A percentile compares a stretch with the other conserved stretches of the same genome.
phyloP scores from a whole-genome alignment of 1,140 invertebrate genomes.

The Habropoda laboriosa region DNA sequence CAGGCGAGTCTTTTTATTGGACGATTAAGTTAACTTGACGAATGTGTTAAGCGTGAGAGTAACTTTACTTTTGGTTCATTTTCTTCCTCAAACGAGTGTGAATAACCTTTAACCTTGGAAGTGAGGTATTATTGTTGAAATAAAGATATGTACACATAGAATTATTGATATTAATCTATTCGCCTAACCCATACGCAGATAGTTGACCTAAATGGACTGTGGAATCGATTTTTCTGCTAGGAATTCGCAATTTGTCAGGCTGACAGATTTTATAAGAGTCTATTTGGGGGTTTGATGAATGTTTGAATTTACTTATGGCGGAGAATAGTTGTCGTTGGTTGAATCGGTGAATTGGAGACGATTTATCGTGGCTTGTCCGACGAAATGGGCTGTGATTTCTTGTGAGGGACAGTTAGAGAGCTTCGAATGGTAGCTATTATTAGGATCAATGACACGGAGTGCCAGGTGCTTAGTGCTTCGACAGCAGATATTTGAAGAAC shows the following conservation, averaged over 20 bases:
- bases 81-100: too few relatives aligned
- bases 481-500: too few relatives aligned
- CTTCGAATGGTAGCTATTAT: background rate
- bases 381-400: background rate
- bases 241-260: background rate
- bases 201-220: background rate
- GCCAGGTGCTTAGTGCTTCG: too few relatives aligned
- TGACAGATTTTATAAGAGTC: background rate
- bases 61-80: too few relatives aligned
- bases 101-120: too few relatives aligned
- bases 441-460: background rate
- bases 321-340: background rate
- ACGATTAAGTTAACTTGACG: too few relatives aligned
- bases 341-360: background rate
- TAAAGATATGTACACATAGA: too few relatives aligned
- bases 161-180: too few relatives aligned
- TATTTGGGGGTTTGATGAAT: background rate
- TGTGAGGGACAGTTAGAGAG: background rate
- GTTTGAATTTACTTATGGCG: background rate
- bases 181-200: too few relatives aligned
- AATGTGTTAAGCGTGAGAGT: too few relatives aligned
- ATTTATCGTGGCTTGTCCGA: constrained; percentile 2
- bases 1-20: too few relatives aligned
- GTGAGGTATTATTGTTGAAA: too few relatives aligned
- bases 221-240: background rate